These are phyloP conservation scores for Takifugu flavidus DNA, from an alignment of 2,113 vertebrate genomes.

Conservation along the genomic window DNA sequence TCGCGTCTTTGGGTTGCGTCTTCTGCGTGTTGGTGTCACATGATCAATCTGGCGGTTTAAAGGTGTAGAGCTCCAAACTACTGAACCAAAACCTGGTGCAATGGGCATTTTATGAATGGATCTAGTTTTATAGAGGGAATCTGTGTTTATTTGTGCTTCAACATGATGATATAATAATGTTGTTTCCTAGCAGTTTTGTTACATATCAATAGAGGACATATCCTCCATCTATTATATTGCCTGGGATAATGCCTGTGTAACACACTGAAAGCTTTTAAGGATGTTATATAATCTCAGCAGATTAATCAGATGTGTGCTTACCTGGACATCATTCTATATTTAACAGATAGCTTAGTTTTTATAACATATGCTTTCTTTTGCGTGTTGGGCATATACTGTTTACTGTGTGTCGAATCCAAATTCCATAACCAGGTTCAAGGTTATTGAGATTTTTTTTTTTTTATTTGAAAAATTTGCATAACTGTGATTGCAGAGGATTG, in stretches of 20 bases:
- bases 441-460: constrained; percentile 5
- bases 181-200: constrained; percentile 23
- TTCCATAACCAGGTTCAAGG: constrained; percentile 21
- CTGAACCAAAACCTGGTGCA: too few relatives aligned
- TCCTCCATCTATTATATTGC: constrained; percentile 41
- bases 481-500: constrained; percentile 1
- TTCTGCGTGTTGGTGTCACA: constrained; percentile 22
- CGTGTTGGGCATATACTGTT: constrained; percentile 26
- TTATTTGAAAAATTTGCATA: constrained; percentile 9
- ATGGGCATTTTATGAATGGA: constrained; percentile 38
- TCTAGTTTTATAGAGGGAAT: constrained; percentile 38
- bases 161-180: not conserved
- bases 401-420: constrained; percentile 38
- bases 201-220: constrained; percentile 38
- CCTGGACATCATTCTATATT: constrained; percentile 66
- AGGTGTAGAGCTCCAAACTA: constrained; percentile 21
- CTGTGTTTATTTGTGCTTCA: constrained; percentile 32
- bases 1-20: constrained; percentile 40
- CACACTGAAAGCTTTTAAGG: constrained; percentile 51
- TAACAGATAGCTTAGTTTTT: constrained; percentile 57
- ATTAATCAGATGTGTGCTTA: constrained; percentile 52
- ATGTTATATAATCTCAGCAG: constrained; percentile 48
- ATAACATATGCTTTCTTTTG: constrained; percentile 24
- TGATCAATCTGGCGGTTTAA: constrained; percentile 37
- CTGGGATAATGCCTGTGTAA: constrained; percentile 30